phyloP scores from a whole-genome alignment of 2,888 invertebrate species.

The Cephus spinipes region DNA sequence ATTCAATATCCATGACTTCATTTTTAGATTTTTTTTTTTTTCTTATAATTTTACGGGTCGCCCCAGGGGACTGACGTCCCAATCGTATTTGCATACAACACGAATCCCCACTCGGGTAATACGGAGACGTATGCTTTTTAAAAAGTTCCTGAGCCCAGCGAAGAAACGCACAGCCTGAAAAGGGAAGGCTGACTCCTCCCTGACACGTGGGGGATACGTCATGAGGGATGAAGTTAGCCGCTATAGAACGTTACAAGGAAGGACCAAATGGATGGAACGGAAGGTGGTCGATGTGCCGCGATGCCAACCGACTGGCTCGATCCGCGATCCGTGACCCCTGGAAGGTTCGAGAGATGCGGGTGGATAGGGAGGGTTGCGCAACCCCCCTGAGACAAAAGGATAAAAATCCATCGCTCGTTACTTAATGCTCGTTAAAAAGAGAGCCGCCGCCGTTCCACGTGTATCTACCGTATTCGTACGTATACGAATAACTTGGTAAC shows the following conservation, averaged over 20 bases:
- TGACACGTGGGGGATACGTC: not conserved
- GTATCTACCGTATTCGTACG: too few species aligned
- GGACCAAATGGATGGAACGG: conserved; percentile 24
- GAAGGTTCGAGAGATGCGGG: conserved; percentile 38
- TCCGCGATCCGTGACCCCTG: conserved; percentile 29
- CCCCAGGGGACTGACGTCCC: too few species aligned
- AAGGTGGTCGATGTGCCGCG: conserved; percentile 10
- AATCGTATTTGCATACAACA: too few species aligned
- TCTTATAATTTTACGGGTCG: too few species aligned
- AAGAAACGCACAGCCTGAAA: not conserved
- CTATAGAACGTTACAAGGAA: not conserved
- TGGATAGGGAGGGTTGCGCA: conserved; percentile 20
- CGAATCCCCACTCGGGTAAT: not conserved
- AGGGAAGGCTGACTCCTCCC: not conserved
- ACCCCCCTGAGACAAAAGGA: conserved; percentile 29
- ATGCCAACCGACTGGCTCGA: not conserved
- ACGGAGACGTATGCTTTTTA: not conserved
- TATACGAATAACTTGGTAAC: too few species aligned
- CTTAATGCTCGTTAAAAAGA: not conserved
- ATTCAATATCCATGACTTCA: too few species aligned
- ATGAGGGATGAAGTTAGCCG: not conserved
- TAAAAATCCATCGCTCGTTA: conserved; percentile 22
- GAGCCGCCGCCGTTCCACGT: too few species aligned
- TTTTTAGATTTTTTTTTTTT: too few species aligned
- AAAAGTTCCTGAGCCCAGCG: not conserved